Evolutionary conservation across 1,140 invertebrate species (phyloP).

Genomic region (Mylabris phalerata): DNA sequence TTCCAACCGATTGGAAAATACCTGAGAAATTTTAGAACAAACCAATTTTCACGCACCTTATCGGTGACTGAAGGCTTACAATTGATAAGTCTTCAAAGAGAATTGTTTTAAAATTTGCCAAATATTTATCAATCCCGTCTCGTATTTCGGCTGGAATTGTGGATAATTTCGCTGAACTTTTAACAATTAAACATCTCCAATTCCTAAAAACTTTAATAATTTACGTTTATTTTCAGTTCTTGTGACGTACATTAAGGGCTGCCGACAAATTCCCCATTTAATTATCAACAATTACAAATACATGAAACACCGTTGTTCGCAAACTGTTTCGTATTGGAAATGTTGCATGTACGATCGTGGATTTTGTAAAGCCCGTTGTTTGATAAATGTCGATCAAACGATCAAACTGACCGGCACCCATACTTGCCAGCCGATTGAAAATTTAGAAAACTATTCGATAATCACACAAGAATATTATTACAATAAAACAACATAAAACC

Average conservation of each 20-base stretch:
- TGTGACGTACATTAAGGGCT: slow-evolving; percentile 29
- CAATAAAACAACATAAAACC: background rate
- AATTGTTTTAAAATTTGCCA: too few species aligned
- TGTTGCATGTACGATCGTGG: slow-evolving; percentile 32
- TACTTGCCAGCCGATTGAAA: slow-evolving; percentile 9
- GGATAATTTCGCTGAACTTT: too few species aligned
- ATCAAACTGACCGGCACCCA: slow-evolving; percentile 28
- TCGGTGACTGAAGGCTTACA: too few species aligned
- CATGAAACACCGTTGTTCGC: slow-evolving; percentile 31
- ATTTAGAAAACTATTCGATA: background rate
- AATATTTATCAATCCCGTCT: too few species aligned
- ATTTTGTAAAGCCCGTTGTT: slow-evolving; percentile 30
- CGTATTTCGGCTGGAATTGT: too few species aligned
- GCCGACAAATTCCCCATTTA: slow-evolving; percentile 21
- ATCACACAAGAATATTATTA: slow-evolving; percentile 3
- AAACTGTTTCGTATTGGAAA: slow-evolving; percentile 34
- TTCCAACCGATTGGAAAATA: too few species aligned
- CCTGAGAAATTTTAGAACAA: too few species aligned
- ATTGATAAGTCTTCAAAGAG: too few species aligned
- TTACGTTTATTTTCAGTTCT: slow-evolving; percentile 24
- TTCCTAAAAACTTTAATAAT: background rate
- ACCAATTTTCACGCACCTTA: too few species aligned
- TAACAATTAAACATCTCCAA: too few species aligned
- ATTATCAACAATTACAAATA: slow-evolving; percentile 29
- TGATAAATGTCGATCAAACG: slow-evolving; percentile 26